Percentiles rank a stretch among this genome's conserved stretches.
These are phyloP conservation scores for Alitta virens DNA, from an alignment of 2,888 invertebrate genomes.

Conservation along the genomic window DNA sequence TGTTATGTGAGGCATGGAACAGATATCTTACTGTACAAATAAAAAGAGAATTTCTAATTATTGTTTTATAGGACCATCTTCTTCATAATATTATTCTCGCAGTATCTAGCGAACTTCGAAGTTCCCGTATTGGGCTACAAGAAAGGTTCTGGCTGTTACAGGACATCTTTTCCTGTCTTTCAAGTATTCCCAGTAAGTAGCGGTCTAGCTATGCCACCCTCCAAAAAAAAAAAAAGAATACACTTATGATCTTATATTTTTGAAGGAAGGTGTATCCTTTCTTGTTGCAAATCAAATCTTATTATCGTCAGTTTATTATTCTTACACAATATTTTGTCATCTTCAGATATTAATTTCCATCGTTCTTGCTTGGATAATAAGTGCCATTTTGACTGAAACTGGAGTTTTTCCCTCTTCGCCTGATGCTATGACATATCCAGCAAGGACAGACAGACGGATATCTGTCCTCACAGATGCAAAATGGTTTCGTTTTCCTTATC, in stretches of 20 bases:
- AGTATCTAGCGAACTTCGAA: constrained; percentile 50
- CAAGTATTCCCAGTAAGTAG: constrained; percentile 27
- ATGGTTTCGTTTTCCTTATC: constrained; percentile 60
- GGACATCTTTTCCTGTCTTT: constrained; percentile 10
- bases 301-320: too few species aligned
- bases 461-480: constrained; percentile 26
- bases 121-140: constrained; percentile 5
- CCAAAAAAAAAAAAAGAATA: too few species aligned
- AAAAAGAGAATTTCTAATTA: background rate
- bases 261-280: too few species aligned
- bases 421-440: constrained; percentile 34
- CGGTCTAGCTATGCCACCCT: background rate
- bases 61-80: constrained; percentile 65
- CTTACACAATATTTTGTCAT: background rate
- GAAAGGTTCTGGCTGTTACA: background rate
- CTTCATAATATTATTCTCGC: constrained; percentile 76
- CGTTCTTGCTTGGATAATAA: constrained; percentile 32
- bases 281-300: too few species aligned
- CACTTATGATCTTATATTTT: too few species aligned
- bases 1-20: too few species aligned
- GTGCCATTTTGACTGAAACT: constrained; percentile 30
- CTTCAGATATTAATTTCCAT: constrained; percentile 38
- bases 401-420: constrained; percentile 49
- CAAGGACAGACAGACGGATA: constrained; percentile 31
- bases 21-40: too few species aligned